Evolutionary conservation across 2,888 invertebrate genomes (phyloP).

Genomic region (Clunio marinus): DNA sequence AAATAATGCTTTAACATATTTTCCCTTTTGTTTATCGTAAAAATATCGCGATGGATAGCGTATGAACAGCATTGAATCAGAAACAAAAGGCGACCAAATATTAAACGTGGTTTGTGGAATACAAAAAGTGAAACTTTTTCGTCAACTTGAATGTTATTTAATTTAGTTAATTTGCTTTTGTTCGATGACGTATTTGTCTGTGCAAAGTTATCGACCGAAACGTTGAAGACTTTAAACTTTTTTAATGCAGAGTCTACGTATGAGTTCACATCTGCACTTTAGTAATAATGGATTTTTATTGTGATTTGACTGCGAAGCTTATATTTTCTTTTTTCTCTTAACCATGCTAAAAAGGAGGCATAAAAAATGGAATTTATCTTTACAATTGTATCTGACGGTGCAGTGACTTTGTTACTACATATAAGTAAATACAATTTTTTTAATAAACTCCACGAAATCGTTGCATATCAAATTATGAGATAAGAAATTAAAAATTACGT

Average conservation of each 20-base stretch:
- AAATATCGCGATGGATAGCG: no score
- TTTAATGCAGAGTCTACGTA: neutral
- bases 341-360: no score
- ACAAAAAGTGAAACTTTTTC: constrained; percentile 19
- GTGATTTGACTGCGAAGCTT: neutral
- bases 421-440: no score
- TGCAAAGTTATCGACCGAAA: constrained; percentile 8
- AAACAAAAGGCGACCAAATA: no score
- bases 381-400: constrained; percentile 11
- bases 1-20: neutral
- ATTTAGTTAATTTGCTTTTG: constrained; percentile 22
- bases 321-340: neutral
- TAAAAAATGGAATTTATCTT: constrained; percentile 10
- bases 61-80: neutral
- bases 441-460: no score
- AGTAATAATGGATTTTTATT: constrained; percentile 21
- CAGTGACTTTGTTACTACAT: constrained; percentile 1
- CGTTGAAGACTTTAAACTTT: neutral
- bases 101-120: neutral
- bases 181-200: constrained; percentile 4
- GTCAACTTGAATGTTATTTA: constrained; percentile 1
- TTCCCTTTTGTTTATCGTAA: constrained; percentile 1
- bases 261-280: constrained; percentile 9
- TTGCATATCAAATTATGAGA: no score
- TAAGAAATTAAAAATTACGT: no score